phyloP scores from a whole-genome alignment of 2,797 vertebrate genomes.

The Gymnodraco acuticeps region DNA sequence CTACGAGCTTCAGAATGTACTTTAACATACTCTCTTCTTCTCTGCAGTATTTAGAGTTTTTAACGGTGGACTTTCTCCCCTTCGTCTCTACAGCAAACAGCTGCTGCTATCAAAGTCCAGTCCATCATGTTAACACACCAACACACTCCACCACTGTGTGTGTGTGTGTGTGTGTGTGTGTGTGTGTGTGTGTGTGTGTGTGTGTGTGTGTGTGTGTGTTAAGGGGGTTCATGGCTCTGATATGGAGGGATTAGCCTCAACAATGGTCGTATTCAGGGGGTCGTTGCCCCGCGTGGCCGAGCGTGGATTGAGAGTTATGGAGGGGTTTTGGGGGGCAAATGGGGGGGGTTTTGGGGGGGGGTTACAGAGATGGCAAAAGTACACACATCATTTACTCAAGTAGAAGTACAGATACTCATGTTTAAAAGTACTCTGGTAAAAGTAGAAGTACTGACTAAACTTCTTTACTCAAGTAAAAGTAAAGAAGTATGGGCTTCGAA shows the following conservation, averaged over 20 bases:
- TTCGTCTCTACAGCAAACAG: conserved; percentile 59
- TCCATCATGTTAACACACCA: conserved; percentile 64
- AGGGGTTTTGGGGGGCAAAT: conserved; percentile 56
- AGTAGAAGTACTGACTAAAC: no score
- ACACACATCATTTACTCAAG: no score
- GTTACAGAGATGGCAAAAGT: no score
- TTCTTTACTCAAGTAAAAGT: no score
- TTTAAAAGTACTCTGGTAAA: no score
- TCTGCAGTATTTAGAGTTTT: conserved; percentile 1
- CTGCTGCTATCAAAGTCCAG: conserved; percentile 68
- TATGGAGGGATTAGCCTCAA: conserved; percentile 73
- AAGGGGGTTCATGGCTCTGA: conserved; percentile 58
- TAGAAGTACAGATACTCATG: no score
- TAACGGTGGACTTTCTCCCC: conserved; percentile 10
- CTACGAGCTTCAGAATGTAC: no score
- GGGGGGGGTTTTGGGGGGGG: conserved; percentile 44
- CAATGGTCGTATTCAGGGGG: conserved; percentile 79
- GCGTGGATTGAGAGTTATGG: conserved; percentile 74
- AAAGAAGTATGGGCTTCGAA: no score
- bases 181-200: conserved; percentile 38
- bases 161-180: conserved; percentile 15
- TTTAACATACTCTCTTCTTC: background rate
- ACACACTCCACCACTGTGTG: conserved; percentile 31
- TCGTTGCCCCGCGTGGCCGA: conserved; percentile 72
- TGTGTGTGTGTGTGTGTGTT: conserved; percentile 31